phyloP scores from a whole-genome alignment of 2,797 vertebrate species.

The Chaunax sp. region DNA sequence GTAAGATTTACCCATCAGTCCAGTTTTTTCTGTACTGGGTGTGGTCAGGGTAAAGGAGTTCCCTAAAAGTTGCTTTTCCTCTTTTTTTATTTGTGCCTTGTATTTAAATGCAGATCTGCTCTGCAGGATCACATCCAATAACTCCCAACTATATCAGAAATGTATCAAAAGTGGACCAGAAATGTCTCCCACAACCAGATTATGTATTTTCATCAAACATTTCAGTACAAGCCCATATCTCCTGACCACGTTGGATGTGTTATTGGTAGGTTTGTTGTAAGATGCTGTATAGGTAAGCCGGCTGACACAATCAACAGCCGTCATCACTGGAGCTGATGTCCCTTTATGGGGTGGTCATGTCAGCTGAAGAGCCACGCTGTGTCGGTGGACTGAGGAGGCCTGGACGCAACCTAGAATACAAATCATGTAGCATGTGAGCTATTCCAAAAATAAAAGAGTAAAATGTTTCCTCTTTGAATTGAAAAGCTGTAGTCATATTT shows the following conservation, averaged over 20 bases:
- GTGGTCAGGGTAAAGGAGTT: conserved; percentile 21
- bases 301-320: conserved; percentile 13
- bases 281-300: conserved; percentile 1
- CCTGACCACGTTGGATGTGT: conserved; percentile 7
- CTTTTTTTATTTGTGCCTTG: conserved; percentile 75
- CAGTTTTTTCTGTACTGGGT: neutral
- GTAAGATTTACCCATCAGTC: neutral
- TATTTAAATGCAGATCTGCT: conserved; percentile 46
- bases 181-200: conserved; percentile 10
- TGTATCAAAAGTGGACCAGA: conserved; percentile 23
- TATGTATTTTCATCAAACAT: conserved; percentile 32
- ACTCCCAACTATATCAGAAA: neutral
- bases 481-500: neutral
- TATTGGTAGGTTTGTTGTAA: conserved; percentile 15
- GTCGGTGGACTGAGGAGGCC: conserved; percentile 9
- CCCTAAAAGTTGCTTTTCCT: conserved; percentile 20
- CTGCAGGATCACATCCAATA: conserved; percentile 16
- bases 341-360: neutral
- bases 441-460: conserved; percentile 53
- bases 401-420: conserved; percentile 27
- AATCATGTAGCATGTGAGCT: conserved; percentile 69
- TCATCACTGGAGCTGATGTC: conserved; percentile 13
- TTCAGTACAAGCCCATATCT: conserved; percentile 12
- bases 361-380: neutral
- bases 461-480: conserved; percentile 10